Conservation (phyloP, 2,888 invertebrate genomes). For the Lasioglossum morio region DNA sequence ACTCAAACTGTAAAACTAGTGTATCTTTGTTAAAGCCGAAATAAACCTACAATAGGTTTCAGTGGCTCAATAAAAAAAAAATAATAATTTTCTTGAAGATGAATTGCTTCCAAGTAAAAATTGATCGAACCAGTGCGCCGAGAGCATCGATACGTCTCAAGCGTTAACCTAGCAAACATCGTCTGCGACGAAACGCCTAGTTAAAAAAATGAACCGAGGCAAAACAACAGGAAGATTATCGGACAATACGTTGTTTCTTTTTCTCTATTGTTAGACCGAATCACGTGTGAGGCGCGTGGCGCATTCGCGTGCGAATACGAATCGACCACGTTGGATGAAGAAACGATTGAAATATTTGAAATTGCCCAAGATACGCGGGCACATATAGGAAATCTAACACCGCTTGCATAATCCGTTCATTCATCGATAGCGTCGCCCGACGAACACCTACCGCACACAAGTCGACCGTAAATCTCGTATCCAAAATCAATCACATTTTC, state of each 20-base stretch:
- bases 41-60: too few species aligned
- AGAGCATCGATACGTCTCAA: too few species aligned
- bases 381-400: not conserved
- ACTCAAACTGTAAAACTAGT: too few species aligned
- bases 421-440: constrained; percentile 51
- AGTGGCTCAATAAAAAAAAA: too few species aligned
- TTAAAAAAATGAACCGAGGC: not conserved
- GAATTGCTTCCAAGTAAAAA: too few species aligned
- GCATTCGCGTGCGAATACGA: not conserved
- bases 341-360: constrained; percentile 21
- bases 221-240: not conserved
- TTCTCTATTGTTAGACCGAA: not conserved
- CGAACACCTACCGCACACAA: not conserved
- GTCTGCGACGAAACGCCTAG: not conserved
- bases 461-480: constrained; percentile 46
- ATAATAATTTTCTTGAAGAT: too few species aligned
- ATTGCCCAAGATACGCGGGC: not conserved
- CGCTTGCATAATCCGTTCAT: constrained; percentile 49
- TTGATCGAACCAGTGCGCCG: too few species aligned
- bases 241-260: not conserved
- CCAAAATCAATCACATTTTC: constrained; percentile 34
- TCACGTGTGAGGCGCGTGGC: not conserved
- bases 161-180: too few species aligned
- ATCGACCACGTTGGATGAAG: not conserved
- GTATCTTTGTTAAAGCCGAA: too few species aligned